Conservation (phyloP, 1,140 invertebrate genomes). For the Drosophila truncata region DNA sequence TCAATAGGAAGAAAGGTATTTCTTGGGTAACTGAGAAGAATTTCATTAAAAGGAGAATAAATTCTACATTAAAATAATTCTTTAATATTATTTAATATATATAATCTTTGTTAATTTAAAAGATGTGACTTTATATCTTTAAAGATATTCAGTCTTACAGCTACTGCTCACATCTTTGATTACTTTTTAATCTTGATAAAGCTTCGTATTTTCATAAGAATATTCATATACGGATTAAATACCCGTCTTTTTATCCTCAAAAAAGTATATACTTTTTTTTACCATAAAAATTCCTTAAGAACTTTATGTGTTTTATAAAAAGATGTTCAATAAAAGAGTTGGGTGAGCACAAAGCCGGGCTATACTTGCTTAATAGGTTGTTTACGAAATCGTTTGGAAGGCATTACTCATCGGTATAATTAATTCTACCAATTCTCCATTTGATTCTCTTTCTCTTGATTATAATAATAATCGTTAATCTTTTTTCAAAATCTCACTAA, state of each 20-base stretch:
- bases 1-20: not conserved
- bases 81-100: too few relatives aligned
- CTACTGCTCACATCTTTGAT: not conserved
- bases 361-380: constrained; percentile 10
- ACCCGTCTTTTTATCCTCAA: not conserved
- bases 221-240: not conserved
- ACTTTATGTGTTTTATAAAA: constrained; percentile 14
- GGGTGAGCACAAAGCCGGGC: constrained; percentile 2
- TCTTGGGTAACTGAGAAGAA: too few relatives aligned
- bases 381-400: constrained; percentile 1
- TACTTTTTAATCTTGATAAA: not conserved
- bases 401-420: constrained; percentile 26
- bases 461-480: constrained; percentile 28
- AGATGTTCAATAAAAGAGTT: constrained; percentile 24
- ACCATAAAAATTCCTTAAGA: not conserved
- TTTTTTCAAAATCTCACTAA: constrained; percentile 19
- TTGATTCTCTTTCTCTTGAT: not conserved
- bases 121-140: too few relatives aligned
- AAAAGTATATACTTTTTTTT: not conserved
- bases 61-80: too few relatives aligned
- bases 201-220: not conserved
- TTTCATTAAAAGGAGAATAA: too few relatives aligned
- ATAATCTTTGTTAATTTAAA: too few relatives aligned
- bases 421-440: constrained; percentile 11
- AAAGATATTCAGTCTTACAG: not conserved